Conservation (phyloP, 2,888 invertebrate genomes). For the Encarsia formosa region DNA sequence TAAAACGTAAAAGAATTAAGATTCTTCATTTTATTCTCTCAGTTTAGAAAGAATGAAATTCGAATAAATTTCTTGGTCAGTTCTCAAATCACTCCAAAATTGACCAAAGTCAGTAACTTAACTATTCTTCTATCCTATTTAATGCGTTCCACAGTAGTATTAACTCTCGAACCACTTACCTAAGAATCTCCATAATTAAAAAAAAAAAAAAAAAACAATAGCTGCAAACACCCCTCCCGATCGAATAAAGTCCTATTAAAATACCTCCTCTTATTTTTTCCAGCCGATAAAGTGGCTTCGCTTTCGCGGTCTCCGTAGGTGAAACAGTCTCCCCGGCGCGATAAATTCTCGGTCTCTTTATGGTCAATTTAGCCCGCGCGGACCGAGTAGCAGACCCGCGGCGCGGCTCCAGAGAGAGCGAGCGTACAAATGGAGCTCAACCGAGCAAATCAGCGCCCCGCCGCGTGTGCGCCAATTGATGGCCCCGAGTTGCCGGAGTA, state of each 20-base stretch:
- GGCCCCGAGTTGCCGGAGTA: conserved; percentile 3
- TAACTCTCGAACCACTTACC: background rate
- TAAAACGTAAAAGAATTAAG: too few species aligned
- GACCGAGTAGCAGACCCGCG: too few species aligned
- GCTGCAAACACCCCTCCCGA: too few species aligned
- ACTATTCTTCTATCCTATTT: too few species aligned
- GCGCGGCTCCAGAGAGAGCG: too few species aligned
- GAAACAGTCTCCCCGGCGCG: conserved; percentile 5
- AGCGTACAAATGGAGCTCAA: conserved; percentile 26
- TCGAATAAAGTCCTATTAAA: too few species aligned
- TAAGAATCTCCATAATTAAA: background rate
- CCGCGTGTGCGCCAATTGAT: conserved; percentile 16
- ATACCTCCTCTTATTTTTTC: too few species aligned
- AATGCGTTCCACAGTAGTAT: background rate
- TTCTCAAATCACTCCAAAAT: too few species aligned
- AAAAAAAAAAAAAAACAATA: background rate
- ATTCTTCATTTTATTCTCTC: too few species aligned
- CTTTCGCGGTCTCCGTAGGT: conserved; percentile 5
- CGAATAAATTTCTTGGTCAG: too few species aligned
- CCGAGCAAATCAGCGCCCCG: conserved; percentile 23
- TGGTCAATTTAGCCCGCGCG: conserved; percentile 17
- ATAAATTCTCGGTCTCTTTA: conserved; percentile 17
- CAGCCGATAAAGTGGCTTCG: background rate
- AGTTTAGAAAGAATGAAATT: too few species aligned
- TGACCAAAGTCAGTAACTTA: too few species aligned